Conservation (phyloP, 2,113 vertebrate genomes). For the Acrocephalus arundinaceus region DNA sequence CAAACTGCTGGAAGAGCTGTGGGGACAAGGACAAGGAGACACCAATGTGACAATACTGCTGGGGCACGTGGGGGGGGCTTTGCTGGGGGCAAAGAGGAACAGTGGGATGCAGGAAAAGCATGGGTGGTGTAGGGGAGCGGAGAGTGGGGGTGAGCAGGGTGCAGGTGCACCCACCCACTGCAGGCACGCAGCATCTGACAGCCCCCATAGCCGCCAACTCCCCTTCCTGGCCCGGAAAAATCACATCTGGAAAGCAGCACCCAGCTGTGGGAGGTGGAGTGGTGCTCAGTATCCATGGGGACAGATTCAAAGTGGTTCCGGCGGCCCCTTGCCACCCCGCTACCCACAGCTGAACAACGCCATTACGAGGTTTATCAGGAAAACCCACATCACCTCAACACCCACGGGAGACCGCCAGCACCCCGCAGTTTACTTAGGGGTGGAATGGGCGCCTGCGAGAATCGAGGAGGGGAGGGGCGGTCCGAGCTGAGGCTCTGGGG, state of each 20-base stretch:
- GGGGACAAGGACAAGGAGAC: neutral
- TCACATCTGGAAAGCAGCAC: neutral
- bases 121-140: neutral
- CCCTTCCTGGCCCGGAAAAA: neutral
- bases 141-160: neutral
- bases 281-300: neutral
- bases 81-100: neutral
- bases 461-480: neutral
- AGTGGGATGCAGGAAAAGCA: neutral
- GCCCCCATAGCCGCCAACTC: neutral
- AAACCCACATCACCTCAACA: neutral
- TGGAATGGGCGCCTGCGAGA: neutral
- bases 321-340: neutral
- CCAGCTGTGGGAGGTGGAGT: neutral
- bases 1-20: constrained; percentile 86
- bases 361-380: neutral
- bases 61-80: neutral
- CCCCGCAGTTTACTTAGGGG: neutral
- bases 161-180: neutral
- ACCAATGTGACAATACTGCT: neutral
- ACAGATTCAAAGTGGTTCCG: neutral
- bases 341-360: neutral
- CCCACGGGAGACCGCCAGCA: neutral
- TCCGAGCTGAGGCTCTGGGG: neutral
- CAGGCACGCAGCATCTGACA: neutral